Conservation (phyloP, 2,888 invertebrate species). For the Cephalotes varians region DNA sequence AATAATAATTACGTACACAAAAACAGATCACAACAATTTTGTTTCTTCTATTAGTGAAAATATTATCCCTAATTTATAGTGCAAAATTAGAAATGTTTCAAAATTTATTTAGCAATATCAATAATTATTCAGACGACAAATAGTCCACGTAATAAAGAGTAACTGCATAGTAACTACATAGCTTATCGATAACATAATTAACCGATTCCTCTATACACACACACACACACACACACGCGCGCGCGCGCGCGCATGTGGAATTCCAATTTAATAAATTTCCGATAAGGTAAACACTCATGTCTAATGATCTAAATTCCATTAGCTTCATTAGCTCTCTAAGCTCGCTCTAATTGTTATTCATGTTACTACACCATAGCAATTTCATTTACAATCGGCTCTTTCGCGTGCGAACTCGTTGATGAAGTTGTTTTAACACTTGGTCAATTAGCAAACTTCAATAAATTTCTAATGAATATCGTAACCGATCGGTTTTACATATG, state of each 20-base stretch:
- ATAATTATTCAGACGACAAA: conserved; percentile 58
- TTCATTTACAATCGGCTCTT: conserved; percentile 55
- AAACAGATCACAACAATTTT: not conserved
- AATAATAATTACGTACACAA: not conserved
- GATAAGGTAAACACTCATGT: conserved; percentile 63
- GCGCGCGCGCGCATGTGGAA: conserved; percentile 60
- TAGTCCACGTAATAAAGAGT: conserved; percentile 56
- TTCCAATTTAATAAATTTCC: conserved; percentile 77
- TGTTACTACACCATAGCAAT: conserved; percentile 54
- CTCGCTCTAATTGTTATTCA: conserved; percentile 74
- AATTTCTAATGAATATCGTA: conserved; percentile 14
- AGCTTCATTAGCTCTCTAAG: too few relatives aligned
- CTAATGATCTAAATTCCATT: conserved; percentile 75
- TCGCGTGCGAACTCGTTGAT: conserved; percentile 33
- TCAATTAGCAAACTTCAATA: conserved; percentile 54
- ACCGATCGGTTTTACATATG: not conserved
- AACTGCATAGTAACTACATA: conserved; percentile 70
- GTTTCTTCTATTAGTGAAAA: not conserved
- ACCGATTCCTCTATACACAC: conserved; percentile 58
- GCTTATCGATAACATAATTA: conserved; percentile 66
- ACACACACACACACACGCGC: conserved; percentile 36
- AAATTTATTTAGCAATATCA: not conserved
- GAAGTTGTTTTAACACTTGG: conserved; percentile 37
- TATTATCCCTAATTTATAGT: not conserved
- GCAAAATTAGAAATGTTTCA: conserved; percentile 1